A percentile compares a stretch with the other conserved stretches of the same genome.
Evolutionary conservation across 2,797 vertebrate species (phyloP).

Genomic region (Echeneis naucrates): DNA sequence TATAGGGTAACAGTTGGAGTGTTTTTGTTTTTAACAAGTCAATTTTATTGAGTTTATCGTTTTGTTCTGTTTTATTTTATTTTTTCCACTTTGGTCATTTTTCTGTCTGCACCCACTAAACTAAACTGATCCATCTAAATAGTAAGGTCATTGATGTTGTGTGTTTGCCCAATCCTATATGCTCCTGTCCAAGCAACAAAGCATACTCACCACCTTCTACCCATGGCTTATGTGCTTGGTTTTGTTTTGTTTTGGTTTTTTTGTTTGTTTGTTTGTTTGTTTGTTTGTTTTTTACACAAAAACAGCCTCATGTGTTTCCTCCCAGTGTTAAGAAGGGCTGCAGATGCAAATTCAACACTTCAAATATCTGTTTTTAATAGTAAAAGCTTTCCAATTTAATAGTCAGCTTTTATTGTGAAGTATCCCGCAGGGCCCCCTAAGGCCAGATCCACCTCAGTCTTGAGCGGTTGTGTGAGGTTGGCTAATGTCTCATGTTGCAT

Average conservation of each 20-base stretch:
- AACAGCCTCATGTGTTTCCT: no score
- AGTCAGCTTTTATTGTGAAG: slow-evolving; percentile 10
- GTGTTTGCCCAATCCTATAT: not conserved
- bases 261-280: not conserved
- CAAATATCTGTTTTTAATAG: not conserved
- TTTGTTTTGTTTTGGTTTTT: not conserved
- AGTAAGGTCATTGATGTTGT: not conserved
- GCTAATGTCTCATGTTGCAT: slow-evolving; percentile 8
- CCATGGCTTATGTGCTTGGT: not conserved
- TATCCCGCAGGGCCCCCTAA: not conserved
- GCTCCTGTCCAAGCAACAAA: not conserved
- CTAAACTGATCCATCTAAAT: not conserved
- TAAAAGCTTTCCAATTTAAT: not conserved
- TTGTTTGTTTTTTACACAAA: no score
- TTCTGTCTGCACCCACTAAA: not conserved
- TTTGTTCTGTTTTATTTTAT: no score
- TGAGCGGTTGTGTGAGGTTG: not conserved
- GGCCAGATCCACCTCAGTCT: not conserved
- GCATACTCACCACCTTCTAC: not conserved
- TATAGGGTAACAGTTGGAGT: not conserved
- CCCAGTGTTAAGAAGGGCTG: not conserved
- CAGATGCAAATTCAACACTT: not conserved
- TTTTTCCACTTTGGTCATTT: no score
- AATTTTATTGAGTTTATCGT: no score
- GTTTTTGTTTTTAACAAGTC: no score